Evolutionary conservation across 2,888 invertebrate species (phyloP).

Genomic region (Acheta domesticus): DNA sequence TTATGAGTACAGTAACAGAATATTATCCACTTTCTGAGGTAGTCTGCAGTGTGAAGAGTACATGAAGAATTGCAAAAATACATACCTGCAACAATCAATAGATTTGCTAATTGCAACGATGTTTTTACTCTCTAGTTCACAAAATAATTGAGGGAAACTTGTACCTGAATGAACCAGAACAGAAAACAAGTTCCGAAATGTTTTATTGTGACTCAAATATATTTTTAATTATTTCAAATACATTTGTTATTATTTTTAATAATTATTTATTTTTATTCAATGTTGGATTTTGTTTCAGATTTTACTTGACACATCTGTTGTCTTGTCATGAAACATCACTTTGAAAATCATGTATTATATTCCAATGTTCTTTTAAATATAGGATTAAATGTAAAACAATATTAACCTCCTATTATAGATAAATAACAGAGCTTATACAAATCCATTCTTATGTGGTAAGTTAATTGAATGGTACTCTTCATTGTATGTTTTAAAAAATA

Average conservation of each 20-base stretch:
- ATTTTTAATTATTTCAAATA: not conserved
- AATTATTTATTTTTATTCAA: not conserved
- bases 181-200: not conserved
- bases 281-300: not conserved
- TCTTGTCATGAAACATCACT: not conserved
- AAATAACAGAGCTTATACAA: not conserved
- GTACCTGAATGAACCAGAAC: not conserved
- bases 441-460: not conserved
- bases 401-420: not conserved
- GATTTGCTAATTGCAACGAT: conserved; percentile 1
- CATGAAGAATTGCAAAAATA: not conserved
- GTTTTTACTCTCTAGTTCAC: not conserved
- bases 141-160: not conserved
- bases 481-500: not conserved
- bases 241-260: not conserved
- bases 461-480: not conserved
- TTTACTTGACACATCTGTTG: not conserved
- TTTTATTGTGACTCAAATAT: not conserved
- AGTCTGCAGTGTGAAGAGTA: not conserved
- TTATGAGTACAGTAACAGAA: not conserved
- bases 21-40: not conserved
- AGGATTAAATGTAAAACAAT: not conserved
- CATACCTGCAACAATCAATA: not conserved
- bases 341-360: not conserved
- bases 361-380: not conserved